These are phyloP conservation scores for Agonopterix alstromeriana DNA, from an alignment of 2,888 invertebrate species.

Conservation along the genomic window DNA sequence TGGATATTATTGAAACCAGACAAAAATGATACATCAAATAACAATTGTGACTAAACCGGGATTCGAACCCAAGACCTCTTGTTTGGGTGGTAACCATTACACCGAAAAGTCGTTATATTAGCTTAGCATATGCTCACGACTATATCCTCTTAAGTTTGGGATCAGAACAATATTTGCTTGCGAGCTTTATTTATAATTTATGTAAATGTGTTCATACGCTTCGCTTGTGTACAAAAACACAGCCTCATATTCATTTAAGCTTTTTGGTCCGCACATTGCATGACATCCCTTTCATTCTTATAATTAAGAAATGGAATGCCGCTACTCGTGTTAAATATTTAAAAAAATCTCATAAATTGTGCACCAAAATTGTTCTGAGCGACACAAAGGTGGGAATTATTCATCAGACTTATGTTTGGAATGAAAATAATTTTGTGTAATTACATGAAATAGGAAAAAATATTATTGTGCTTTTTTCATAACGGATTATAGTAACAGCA, in stretches of 20 bases:
- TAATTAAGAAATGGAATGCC: constrained; percentile 41
- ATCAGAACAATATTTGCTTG: no score
- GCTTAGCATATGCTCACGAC: no score
- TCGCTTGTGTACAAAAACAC: background rate
- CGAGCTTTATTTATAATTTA: no score
- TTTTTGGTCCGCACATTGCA: constrained; percentile 4
- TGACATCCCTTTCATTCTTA: constrained; percentile 13
- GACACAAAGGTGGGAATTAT: constrained; percentile 41
- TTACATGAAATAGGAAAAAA: background rate
- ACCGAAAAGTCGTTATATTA: no score
- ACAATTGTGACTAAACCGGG: no score
- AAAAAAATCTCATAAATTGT: constrained; percentile 32
- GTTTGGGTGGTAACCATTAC: no score
- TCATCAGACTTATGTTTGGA: constrained; percentile 15
- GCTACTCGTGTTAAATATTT: constrained; percentile 38
- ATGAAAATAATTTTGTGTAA: constrained; percentile 10
- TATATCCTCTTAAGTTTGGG: no score
- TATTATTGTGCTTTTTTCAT: background rate
- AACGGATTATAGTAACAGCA: background rate
- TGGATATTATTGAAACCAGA: no score
- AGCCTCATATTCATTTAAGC: constrained; percentile 7
- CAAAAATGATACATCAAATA: no score
- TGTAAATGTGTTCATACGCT: constrained; percentile 6
- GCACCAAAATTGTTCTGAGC: constrained; percentile 18
- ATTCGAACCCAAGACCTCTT: no score